phyloP scores from a whole-genome alignment of 2,113 vertebrate species.

The Anseranas semipalmata region DNA sequence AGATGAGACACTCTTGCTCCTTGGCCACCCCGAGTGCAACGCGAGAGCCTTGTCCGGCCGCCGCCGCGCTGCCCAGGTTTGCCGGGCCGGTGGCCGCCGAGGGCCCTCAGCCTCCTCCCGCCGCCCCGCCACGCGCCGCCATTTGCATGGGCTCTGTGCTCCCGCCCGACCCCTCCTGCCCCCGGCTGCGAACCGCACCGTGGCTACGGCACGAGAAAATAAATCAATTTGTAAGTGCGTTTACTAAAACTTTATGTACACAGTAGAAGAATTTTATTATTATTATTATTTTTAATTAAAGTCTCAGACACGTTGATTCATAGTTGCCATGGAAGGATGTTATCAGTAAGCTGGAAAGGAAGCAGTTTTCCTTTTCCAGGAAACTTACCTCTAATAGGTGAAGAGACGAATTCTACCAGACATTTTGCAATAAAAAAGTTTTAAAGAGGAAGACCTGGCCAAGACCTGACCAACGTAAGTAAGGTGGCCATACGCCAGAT shows the following conservation, averaged over 20 bases:
- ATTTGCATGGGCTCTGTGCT: not conserved
- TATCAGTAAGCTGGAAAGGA: not conserved
- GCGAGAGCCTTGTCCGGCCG: not conserved
- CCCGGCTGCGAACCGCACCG: not conserved
- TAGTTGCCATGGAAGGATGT: not conserved
- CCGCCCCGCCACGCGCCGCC: too few species aligned
- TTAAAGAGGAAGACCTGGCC: not conserved
- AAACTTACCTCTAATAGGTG: not conserved
- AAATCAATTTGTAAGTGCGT: not conserved
- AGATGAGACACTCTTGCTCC: not conserved
- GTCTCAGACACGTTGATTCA: not conserved
- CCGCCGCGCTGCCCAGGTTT: not conserved
- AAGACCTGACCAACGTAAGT: not conserved
- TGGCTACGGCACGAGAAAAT: not conserved
- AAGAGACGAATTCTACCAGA: not conserved
- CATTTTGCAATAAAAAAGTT: not conserved
- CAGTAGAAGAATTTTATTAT: not conserved
- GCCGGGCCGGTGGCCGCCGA: too few species aligned
- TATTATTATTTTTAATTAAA: not conserved
- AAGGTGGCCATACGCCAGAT: fast-evolving
- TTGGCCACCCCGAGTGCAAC: not conserved
- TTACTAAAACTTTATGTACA: not conserved
- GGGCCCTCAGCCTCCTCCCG: too few species aligned
- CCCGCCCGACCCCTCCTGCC: too few species aligned
- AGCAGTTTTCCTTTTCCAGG: not conserved